These are phyloP conservation scores for Cheilosia soror DNA, from an alignment of 2,888 invertebrate species.

Conservation along the genomic window DNA sequence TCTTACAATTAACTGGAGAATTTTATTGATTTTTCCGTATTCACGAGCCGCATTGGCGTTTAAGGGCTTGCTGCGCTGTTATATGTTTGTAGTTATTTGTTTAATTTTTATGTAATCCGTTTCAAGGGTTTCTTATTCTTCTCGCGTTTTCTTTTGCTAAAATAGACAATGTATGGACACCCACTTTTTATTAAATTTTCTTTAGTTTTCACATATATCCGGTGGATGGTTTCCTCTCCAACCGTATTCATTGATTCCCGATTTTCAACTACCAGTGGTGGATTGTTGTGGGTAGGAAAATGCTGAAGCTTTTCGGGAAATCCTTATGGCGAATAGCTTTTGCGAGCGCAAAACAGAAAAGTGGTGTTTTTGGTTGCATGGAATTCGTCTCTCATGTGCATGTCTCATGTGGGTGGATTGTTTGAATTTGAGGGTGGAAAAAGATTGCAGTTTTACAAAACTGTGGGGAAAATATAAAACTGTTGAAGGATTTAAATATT, in stretches of 20 bases:
- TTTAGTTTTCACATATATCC: conserved; percentile 36
- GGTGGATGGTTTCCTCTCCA: conserved; percentile 30
- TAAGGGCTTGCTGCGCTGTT: conserved; percentile 3
- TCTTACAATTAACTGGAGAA: conserved; percentile 24
- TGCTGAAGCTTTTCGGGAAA: conserved; percentile 44
- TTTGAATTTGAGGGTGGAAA: neutral
- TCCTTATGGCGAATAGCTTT: conserved; percentile 37
- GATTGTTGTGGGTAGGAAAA: conserved; percentile 38
- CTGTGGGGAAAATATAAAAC: no score
- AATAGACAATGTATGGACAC: conserved; percentile 30
- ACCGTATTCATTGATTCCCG: conserved; percentile 60
- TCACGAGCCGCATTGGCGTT: conserved; percentile 27
- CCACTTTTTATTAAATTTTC: conserved; percentile 40
- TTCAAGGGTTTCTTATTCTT: conserved; percentile 18
- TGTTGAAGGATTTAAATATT: no score
- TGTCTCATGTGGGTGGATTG: neutral
- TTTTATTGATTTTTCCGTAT: conserved; percentile 69
- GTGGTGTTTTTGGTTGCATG: conserved; percentile 2
- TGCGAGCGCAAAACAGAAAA: neutral
- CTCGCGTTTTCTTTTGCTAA: conserved; percentile 12
- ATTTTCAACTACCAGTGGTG: conserved; percentile 59
- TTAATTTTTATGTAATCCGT: conserved; percentile 35
- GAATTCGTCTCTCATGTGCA: neutral
- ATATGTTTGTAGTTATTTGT: neutral
- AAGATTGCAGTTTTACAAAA: no score